phyloP scores from a whole-genome alignment of 1,140 invertebrate genomes.

The Drosophila simulans region DNA sequence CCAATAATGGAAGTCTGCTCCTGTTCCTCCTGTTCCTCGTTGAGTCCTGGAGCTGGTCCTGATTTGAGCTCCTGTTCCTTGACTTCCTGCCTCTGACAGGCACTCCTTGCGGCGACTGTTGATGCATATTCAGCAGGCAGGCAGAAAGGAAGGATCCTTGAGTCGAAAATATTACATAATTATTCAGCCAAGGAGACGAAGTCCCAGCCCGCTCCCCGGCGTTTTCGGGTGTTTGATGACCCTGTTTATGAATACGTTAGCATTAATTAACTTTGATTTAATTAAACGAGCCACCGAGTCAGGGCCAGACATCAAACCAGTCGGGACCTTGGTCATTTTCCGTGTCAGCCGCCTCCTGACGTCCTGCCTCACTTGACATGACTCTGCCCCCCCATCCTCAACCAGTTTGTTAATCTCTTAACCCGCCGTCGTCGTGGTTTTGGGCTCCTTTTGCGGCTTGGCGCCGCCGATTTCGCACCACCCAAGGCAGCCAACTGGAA shows the following conservation, averaged over 20 bases:
- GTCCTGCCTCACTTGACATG: conserved; percentile 40
- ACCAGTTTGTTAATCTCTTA: conserved; percentile 69
- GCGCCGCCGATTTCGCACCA: conserved; percentile 63
- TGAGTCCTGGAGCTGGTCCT: conserved; percentile 1
- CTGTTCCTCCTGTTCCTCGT: conserved; percentile 12
- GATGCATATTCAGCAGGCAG: conserved; percentile 68
- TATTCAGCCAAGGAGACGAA: conserved; percentile 55
- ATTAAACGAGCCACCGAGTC: conserved; percentile 65
- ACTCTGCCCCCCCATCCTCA: neutral
- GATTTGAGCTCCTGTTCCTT: conserved; percentile 4
- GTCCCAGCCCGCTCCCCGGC: conserved; percentile 7
- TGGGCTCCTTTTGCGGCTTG: conserved; percentile 76
- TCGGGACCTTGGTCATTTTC: conserved; percentile 61
- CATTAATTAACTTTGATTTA: conserved; percentile 83
- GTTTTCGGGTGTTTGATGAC: conserved; percentile 78
- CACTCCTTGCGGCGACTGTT: conserved; percentile 47
- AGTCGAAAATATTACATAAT: conserved; percentile 77
- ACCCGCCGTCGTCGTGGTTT: conserved; percentile 56
- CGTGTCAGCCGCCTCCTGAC: conserved; percentile 14
- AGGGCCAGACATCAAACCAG: conserved; percentile 32
- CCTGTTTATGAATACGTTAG: conserved; percentile 83
- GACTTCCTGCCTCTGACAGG: conserved; percentile 45
- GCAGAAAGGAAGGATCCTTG: conserved; percentile 19
- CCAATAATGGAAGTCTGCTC: conserved; percentile 40
- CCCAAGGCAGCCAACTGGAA: conserved; percentile 69